Evolutionary conservation across 2,888 invertebrate species (phyloP).

Genomic region (Choristoneura rosaceana): DNA sequence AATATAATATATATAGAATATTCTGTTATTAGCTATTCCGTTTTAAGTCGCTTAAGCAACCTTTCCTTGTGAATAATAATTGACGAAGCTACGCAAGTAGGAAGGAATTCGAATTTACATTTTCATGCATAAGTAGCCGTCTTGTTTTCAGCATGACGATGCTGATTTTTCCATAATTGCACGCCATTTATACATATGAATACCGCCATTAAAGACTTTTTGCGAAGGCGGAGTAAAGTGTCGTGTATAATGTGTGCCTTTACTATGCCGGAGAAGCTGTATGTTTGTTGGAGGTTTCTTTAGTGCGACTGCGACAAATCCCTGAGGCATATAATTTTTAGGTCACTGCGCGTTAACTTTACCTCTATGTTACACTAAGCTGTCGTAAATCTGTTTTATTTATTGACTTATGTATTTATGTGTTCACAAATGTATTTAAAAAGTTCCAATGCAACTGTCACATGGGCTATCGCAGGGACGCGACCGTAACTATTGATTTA

Average conservation of each 20-base stretch:
- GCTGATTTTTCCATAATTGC: conserved; percentile 56
- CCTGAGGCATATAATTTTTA: conserved; percentile 33
- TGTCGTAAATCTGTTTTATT: not conserved
- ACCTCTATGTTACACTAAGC: not conserved
- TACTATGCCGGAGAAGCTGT: conserved; percentile 5
- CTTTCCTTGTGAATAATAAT: conserved; percentile 51
- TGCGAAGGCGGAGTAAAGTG: not conserved
- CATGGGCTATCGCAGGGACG: not conserved
- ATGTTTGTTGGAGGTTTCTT: conserved; percentile 26
- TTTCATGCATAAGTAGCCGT: conserved; percentile 56
- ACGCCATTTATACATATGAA: conserved; percentile 52
- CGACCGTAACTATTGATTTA: not conserved
- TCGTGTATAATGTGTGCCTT: not conserved
- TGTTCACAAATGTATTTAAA: not conserved
- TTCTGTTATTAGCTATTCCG: conserved; percentile 33
- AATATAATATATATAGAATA: conserved; percentile 8
- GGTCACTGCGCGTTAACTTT: conserved; percentile 30
- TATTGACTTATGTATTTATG: not conserved
- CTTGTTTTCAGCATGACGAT: conserved; percentile 53
- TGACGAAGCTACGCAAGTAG: conserved; percentile 42
- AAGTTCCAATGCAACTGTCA: too few relatives aligned
- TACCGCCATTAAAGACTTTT: conserved; percentile 49
- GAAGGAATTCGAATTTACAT: conserved; percentile 56
- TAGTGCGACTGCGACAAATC: conserved; percentile 35
- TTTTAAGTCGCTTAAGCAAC: conserved; percentile 42